Evolutionary conservation across 2,888 invertebrate genomes (phyloP).

Genomic region (Ectemnius lituratus): DNA sequence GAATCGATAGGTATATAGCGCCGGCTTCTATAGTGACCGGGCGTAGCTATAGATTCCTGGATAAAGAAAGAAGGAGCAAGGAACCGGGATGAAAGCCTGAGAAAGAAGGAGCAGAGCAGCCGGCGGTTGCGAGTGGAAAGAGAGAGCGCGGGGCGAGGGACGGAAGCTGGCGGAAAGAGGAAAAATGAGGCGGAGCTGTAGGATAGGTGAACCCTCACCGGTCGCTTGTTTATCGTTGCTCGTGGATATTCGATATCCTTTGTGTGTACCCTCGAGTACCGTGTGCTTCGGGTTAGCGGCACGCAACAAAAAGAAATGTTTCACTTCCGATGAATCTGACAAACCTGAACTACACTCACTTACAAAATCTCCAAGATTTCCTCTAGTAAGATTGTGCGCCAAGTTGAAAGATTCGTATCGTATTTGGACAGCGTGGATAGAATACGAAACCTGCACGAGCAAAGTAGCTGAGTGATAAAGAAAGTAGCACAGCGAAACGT

Average conservation of each 20-base stretch:
- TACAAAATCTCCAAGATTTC: too few relatives aligned
- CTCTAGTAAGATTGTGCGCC: too few relatives aligned
- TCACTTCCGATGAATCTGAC: constrained; percentile 67
- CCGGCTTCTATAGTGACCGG: constrained; percentile 19
- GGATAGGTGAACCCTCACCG: constrained; percentile 55
- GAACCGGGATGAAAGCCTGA: constrained; percentile 63
- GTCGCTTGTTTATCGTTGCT: constrained; percentile 49
- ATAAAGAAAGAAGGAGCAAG: constrained; percentile 55
- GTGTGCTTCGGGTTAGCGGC: constrained; percentile 39
- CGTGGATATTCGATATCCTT: constrained; percentile 71
- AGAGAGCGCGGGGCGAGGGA: too few relatives aligned
- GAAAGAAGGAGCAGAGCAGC: constrained; percentile 49
- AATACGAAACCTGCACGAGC: too few relatives aligned
- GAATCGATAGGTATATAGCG: neutral
- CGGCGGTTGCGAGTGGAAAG: constrained; percentile 12
- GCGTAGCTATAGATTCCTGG: constrained; percentile 34
- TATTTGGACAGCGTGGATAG: too few relatives aligned
- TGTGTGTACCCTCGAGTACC: constrained; percentile 48
- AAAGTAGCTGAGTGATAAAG: too few relatives aligned
- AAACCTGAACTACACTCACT: constrained; percentile 9
- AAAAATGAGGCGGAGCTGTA: constrained; percentile 42
- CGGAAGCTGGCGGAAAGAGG: constrained; percentile 19
- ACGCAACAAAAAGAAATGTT: constrained; percentile 69
- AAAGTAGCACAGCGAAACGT: too few relatives aligned
- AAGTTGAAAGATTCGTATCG: too few relatives aligned